These are phyloP conservation scores for Ectemnius lituratus DNA, from an alignment of 2,888 invertebrate genomes.

Conservation along the genomic window DNA sequence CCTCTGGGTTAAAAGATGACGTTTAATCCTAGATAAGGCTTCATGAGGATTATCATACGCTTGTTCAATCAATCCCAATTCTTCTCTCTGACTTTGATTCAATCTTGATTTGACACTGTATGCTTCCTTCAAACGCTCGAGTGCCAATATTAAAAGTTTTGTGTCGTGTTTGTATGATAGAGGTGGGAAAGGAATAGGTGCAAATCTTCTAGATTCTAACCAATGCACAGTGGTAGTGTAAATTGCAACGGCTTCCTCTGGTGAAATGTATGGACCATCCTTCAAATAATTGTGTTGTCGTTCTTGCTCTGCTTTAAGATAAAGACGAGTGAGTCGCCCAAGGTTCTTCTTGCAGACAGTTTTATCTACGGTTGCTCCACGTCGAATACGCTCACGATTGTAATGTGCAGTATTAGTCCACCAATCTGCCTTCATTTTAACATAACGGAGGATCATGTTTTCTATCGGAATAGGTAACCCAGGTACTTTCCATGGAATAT, in stretches of 20 bases:
- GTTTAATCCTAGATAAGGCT: conserved; percentile 98
- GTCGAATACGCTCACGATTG: conserved; percentile 97
- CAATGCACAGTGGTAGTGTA: conserved; percentile 99
- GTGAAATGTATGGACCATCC: conserved; percentile 99
- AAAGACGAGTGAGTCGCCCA: conserved; percentile 96
- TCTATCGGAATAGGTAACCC: conserved; percentile 99
- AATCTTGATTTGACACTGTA: conserved; percentile 98
- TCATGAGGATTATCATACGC: conserved; percentile 99
- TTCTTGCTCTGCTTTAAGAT: conserved; percentile 98
- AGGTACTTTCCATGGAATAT: conserved; percentile 99
- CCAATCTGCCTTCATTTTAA: conserved; percentile 99
- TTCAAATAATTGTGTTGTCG: conserved; percentile 99
- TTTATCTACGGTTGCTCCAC: conserved; percentile 99
- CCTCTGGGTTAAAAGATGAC: conserved; percentile 98
- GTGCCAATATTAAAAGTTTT: conserved; percentile 96
- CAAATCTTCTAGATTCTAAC: conserved; percentile 98
- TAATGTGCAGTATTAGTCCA: conserved; percentile 99
- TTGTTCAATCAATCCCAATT: conserved; percentile 98
- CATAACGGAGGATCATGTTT: conserved; percentile 99
- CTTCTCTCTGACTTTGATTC: conserved; percentile 99
- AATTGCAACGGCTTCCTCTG: conserved; percentile 99
- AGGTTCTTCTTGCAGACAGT: conserved; percentile 99
- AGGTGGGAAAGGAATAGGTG: conserved; percentile 99
- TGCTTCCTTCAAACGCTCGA: conserved; percentile 98
- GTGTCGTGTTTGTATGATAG: conserved; percentile 99